Conservation (phyloP, 2,797 vertebrate species). For the Pseudochaenichthys georgianus region DNA sequence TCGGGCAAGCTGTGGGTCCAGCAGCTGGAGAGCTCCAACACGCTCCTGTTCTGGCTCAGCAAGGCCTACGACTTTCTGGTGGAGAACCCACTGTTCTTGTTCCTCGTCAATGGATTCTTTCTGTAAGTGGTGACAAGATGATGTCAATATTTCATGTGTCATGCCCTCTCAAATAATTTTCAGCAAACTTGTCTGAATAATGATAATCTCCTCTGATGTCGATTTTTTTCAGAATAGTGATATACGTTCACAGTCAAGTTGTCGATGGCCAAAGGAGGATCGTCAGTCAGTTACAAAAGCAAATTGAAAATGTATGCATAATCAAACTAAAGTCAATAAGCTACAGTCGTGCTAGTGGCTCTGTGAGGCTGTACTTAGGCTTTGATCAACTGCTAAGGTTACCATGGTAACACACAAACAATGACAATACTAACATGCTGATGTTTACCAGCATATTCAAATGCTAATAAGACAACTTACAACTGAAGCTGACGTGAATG, state of each 20-base stretch:
- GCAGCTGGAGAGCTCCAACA: conserved; percentile 67
- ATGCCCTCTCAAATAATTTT: not conserved
- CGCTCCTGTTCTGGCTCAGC: conserved; percentile 79
- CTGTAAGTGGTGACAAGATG: conserved; percentile 81
- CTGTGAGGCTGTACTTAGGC: not conserved
- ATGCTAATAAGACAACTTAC: not conserved
- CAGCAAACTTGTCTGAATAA: not conserved
- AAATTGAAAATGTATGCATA: conserved; percentile 87
- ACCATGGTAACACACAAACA: not conserved
- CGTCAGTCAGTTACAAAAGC: conserved; percentile 85
- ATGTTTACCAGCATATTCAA: not conserved
- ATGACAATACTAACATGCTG: not conserved
- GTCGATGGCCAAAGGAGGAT: conserved; percentile 86
- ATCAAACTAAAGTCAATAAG: not conserved
- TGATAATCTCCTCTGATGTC: not conserved
- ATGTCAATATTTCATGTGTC: not conserved
- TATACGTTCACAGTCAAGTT: conserved; percentile 89
- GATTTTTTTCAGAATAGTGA: conserved; percentile 80
- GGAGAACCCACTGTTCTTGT: conserved; percentile 85
- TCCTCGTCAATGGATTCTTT: conserved; percentile 77
- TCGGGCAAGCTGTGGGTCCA: conserved; percentile 79
- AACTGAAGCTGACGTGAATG: not conserved
- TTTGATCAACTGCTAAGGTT: not conserved
- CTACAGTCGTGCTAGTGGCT: not conserved
- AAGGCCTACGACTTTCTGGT: conserved; percentile 80